A percentile compares a stretch with the other conserved stretches of the same genome.
phyloP scores from a whole-genome alignment of 2,113 vertebrate genomes.

The Austrofundulus limnaeus region DNA sequence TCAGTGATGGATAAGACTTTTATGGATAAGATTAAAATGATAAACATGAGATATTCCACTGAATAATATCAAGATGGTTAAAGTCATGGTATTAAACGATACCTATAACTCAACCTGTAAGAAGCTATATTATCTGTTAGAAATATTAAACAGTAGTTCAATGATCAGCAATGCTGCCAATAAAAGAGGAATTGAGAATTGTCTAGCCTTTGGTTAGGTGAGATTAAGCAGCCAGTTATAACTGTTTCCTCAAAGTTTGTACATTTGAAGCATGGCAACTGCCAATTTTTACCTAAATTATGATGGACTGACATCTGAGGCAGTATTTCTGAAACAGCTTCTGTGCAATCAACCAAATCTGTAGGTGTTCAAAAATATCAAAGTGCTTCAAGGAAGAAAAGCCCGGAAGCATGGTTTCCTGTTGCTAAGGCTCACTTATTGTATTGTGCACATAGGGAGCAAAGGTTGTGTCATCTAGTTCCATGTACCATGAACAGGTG shows the following conservation, averaged over 20 bases:
- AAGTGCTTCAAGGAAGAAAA: too few relatives aligned
- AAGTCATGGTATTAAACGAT: background rate
- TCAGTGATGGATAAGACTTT: conserved; percentile 13
- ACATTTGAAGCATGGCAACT: background rate
- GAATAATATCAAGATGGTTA: background rate
- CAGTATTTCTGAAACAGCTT: too few relatives aligned
- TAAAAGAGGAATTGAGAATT: background rate
- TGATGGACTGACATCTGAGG: too few relatives aligned
- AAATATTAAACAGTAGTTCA: too few relatives aligned
- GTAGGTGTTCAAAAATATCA: too few relatives aligned
- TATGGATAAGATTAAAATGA: conserved; percentile 19
- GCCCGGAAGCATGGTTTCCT: too few relatives aligned
- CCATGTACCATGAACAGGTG: too few relatives aligned
- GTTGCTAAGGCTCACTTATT: too few relatives aligned
- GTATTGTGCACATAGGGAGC: too few relatives aligned
- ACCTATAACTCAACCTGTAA: background rate
- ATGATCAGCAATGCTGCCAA: background rate
- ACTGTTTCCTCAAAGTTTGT: background rate
- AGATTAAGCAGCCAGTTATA: background rate
- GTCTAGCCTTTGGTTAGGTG: background rate
- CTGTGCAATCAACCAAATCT: too few relatives aligned
- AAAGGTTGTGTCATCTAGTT: too few relatives aligned
- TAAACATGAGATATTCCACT: background rate
- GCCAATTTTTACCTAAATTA: background rate
- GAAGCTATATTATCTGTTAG: background rate